Evolutionary conservation across 2,888 invertebrate species (phyloP).

Genomic region (Apeira syringaria): DNA sequence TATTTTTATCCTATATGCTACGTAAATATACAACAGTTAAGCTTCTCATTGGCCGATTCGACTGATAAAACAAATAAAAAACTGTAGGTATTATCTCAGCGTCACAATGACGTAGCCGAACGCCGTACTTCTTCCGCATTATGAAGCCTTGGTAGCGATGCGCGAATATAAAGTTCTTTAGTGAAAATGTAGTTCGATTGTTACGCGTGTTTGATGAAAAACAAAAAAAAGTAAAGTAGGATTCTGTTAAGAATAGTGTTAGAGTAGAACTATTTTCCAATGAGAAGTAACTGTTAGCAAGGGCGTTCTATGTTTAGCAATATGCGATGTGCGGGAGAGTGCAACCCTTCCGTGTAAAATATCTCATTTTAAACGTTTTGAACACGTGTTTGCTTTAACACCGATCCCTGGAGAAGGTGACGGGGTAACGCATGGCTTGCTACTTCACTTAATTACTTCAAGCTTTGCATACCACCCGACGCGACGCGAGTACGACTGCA

Average conservation of each 20-base stretch:
- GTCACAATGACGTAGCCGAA: conserved; percentile 36
- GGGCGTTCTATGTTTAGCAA: conserved; percentile 68
- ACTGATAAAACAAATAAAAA: conserved; percentile 38
- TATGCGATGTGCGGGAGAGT: conserved; percentile 54
- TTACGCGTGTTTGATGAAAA: conserved; percentile 65
- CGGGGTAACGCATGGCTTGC: conserved; percentile 61
- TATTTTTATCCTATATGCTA: conserved; percentile 36
- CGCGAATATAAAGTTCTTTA: conserved; percentile 57
- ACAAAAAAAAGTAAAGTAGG: conserved; percentile 67
- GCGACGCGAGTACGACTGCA: too few relatives aligned
- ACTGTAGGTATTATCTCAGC: conserved; percentile 28
- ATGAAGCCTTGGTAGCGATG: conserved; percentile 66
- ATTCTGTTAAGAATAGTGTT: conserved; percentile 63
- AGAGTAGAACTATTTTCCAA: conserved; percentile 65
- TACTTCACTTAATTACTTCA: conserved; percentile 54
- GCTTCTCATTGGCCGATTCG: conserved; percentile 37
- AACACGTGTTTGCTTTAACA: conserved; percentile 74
- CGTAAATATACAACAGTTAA: conserved; percentile 21
- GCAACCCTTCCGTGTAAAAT: conserved; percentile 78
- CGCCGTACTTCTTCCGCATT: conserved; percentile 50
- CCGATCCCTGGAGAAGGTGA: conserved; percentile 59
- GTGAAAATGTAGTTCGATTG: conserved; percentile 34
- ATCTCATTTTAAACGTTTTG: conserved; percentile 71
- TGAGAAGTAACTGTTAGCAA: conserved; percentile 45
- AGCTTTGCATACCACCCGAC: conserved; percentile 21